Base-by-base conservation (phyloP, 2,113 vertebrate genomes). In the Trogon surrucura region DNA sequence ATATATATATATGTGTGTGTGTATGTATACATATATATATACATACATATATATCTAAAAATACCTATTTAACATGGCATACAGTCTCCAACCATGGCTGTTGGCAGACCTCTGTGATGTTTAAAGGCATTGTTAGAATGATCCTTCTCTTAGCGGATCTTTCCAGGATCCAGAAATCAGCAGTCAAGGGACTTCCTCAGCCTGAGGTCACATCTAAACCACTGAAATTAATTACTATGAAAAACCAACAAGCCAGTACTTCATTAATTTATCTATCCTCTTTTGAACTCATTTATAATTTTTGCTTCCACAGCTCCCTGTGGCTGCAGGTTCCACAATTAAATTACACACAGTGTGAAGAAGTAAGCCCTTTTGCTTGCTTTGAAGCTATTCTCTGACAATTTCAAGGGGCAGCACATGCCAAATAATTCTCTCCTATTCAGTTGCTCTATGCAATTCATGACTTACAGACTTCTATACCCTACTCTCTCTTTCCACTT, bases 211-310 rank as follows among this genome's bases (percentile, higher is more conserved):
- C 69, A 78, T 60, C 54, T 80, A 65, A 93, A 72, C 26, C 44
- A 77, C 0, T 75, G 26, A 93, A 88, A 80, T 73, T 88, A 93
- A 92, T 86, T 86, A 77, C 51, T 56, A 74, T 18, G 11, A 88
- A 93, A 78, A 80, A 58, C 10, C 36, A 90, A 13, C 23, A 82
- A 65, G 27, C 44, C 47, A 62, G 69, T 62, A n/a, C 69, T 73
- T 92, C 71, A 85, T 92, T 94, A 94, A 80, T 86, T 90, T 74
- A 67, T 48, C 32, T 64, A 74, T 78, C 56, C 44, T 4, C 0
- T 83, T 94, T 83, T 78, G 60, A 92, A 71, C 51, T 92, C 12
- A 80, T 89, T 89, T 84, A 62, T 47, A 71, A 13, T 84, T 95
- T 86, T 74, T 88, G 27, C 38, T 91, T 85, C 58, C 44, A 64